Percentiles rank a stretch among this genome's conserved stretches.
These are phyloP conservation scores for Meles meles DNA, from an alignment of 2,113 vertebrate genomes.

Conservation along the genomic window DNA sequence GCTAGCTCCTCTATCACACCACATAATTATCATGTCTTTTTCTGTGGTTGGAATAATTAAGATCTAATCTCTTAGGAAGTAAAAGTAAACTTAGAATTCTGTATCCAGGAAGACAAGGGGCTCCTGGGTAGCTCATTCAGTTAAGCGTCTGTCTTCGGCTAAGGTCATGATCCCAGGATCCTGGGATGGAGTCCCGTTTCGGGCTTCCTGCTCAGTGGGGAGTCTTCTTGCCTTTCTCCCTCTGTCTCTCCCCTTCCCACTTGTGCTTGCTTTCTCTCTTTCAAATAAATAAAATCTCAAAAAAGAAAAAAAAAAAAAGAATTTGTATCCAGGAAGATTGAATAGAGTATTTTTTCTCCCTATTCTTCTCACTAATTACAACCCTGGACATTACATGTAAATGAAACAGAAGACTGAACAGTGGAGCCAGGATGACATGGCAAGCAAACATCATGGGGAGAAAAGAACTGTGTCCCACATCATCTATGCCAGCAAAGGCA, in stretches of 20 bases:
- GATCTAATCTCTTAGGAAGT: neutral
- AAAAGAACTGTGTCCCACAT: neutral
- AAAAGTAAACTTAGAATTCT: neutral
- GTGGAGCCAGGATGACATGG: neutral
- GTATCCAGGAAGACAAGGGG: neutral
- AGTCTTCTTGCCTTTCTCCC: neutral
- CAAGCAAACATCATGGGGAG: neutral
- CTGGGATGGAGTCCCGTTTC: neutral
- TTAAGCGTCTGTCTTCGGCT: neutral
- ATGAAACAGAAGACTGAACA: neutral
- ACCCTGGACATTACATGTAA: neutral
- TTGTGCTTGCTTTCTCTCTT: neutral
- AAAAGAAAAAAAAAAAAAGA: neutral
- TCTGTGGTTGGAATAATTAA: neutral
- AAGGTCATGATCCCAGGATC: neutral
- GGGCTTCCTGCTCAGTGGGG: neutral
- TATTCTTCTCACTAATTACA: neutral
- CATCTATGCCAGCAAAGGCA: neutral
- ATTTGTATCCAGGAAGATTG: neutral
- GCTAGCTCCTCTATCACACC: neutral
- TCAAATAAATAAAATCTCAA: neutral
- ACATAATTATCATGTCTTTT: neutral
- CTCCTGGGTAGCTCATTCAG: neutral
- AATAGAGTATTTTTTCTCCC: neutral
- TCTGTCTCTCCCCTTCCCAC: neutral